phyloP scores from a whole-genome alignment of 64 coral and sea anemone species.

The Catalaphyllia jardinei region DNA sequence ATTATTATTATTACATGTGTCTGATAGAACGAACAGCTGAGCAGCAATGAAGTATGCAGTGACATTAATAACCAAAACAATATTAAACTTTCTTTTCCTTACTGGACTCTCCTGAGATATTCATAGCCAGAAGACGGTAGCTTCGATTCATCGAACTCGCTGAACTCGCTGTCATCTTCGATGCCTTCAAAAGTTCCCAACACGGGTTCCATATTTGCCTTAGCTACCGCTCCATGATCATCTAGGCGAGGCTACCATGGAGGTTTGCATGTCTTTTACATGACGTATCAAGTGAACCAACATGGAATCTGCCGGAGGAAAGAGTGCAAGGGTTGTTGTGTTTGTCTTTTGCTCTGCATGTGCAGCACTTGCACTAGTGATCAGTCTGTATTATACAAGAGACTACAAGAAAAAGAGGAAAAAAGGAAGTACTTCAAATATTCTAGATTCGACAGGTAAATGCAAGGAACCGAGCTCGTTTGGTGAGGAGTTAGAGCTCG shows the following conservation, averaged over 20 bases:
- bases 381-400: slow-evolving; percentile 20
- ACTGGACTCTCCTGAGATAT: slow-evolving; percentile 72
- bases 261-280: slow-evolving; percentile 3
- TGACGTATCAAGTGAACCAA: neutral
- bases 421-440: neutral
- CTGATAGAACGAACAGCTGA: too few species aligned
- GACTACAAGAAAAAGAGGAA: neutral
- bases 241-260: neutral
- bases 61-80: neutral
- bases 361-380: neutral
- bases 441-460: neutral
- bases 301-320: slow-evolving; percentile 16
- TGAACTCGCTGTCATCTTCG: slow-evolving; percentile 31
- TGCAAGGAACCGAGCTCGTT: neutral
- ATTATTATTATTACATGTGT: too few species aligned
- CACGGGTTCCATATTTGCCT: slow-evolving; percentile 54
- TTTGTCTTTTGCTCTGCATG: slow-evolving; percentile 20
- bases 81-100: neutral
- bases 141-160: slow-evolving; percentile 44
- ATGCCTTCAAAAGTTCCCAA: slow-evolving; percentile 43
- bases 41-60: neutral
- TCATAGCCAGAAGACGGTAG: slow-evolving; percentile 61
- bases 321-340: neutral
- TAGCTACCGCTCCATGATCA: neutral
- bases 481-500: neutral